phyloP scores from a whole-genome alignment of 2,888 invertebrate species.

The Dasysyrphus albostriatus region DNA sequence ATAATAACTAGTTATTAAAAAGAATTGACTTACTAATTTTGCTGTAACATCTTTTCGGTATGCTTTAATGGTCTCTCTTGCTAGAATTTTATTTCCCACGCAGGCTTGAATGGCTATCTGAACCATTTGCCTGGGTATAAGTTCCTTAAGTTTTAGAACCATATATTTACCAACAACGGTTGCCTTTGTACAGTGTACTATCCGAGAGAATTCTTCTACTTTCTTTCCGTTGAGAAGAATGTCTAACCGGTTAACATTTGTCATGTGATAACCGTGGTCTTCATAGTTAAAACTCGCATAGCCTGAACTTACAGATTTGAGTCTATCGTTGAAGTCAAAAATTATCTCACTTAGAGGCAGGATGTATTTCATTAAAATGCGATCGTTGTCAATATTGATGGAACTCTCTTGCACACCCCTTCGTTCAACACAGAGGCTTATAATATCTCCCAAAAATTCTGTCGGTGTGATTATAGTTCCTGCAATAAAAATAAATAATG shows the following conservation, averaged over 20 bases:
- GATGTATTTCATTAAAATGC: slow-evolving; percentile 92
- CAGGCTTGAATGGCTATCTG: slow-evolving; percentile 94
- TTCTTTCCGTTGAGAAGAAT: slow-evolving; percentile 89
- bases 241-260: slow-evolving; percentile 91
- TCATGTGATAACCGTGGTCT: slow-evolving; percentile 91
- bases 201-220: slow-evolving; percentile 93
- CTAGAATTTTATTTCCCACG: slow-evolving; percentile 90
- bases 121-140: slow-evolving; percentile 95
- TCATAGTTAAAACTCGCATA: slow-evolving; percentile 98
- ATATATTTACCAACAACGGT: slow-evolving; percentile 88
- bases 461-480: slow-evolving; percentile 96
- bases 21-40: slow-evolving; percentile 89
- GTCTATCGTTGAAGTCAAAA: slow-evolving; percentile 95
- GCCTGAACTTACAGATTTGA: slow-evolving; percentile 96
- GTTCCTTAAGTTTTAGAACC: slow-evolving; percentile 90
- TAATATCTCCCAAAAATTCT: slow-evolving; percentile 88
- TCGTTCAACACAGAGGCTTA: slow-evolving; percentile 90
- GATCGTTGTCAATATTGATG: slow-evolving; percentile 92
- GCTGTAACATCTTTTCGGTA: slow-evolving; percentile 96
- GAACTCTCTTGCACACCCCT: slow-evolving; percentile 87
- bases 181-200: slow-evolving; percentile 90
- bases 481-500: slow-evolving; percentile 62
- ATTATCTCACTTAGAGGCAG: slow-evolving; percentile 97
- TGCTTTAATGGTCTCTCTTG: slow-evolving; percentile 93
- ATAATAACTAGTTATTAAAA: not conserved